Evolutionary conservation across 2,113 vertebrate species (phyloP).

Genomic region (Sylvilagus bachmani): DNA sequence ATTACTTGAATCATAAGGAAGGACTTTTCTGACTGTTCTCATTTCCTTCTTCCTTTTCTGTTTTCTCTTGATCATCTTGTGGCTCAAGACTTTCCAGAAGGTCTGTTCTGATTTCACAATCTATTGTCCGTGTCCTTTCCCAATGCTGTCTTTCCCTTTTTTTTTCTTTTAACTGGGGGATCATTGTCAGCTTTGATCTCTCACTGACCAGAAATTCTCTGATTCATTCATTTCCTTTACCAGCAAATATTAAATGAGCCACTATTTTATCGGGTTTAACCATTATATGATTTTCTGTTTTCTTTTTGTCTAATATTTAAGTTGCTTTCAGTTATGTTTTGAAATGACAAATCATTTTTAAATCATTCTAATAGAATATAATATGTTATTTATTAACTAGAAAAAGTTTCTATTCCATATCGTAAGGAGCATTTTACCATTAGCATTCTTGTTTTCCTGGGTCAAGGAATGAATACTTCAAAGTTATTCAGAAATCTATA

Average conservation of each 20-base stretch:
- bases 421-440: background rate
- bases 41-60: conserved; percentile 59
- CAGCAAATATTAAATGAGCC: conserved; percentile 53
- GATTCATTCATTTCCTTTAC: conserved; percentile 66
- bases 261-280: conserved; percentile 37
- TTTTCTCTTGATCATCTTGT: conserved; percentile 30
- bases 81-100: conserved; percentile 39
- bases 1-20: conserved; percentile 68
- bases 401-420: conserved; percentile 1
- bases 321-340: conserved; percentile 11
- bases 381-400: conserved; percentile 22
- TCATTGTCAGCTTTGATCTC: conserved; percentile 59
- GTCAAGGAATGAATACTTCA: background rate
- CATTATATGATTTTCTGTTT: conserved; percentile 25
- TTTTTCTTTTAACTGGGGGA: conserved; percentile 29
- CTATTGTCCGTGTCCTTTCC: conserved; percentile 53
- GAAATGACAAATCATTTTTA: conserved; percentile 22
- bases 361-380: background rate
- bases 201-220: conserved; percentile 66
- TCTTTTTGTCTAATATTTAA: conserved; percentile 49
- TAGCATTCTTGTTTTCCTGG: conserved; percentile 14
- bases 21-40: background rate
- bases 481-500: background rate
- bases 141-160: conserved; percentile 56
- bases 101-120: conserved; percentile 66